Evolutionary conservation across 2,113 vertebrate species (phyloP), one percentile per base, ranked within the genome.

Genomic region (Crypturellus undulatus): DNA sequence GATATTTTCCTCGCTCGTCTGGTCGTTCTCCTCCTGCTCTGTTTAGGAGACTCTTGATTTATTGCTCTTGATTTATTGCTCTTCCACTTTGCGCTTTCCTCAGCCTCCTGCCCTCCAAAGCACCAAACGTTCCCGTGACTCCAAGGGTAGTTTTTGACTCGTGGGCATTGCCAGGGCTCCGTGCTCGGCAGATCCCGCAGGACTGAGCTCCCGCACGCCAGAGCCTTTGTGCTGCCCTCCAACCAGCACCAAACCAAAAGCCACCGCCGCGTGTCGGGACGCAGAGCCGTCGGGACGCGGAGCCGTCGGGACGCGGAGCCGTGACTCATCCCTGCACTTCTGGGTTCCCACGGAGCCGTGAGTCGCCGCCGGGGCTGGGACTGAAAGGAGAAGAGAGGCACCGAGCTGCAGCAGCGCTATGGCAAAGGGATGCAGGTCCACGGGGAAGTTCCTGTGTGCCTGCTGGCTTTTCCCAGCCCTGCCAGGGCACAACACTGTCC

Each of bases 381-480:
- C 87, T 87, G 81, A 93, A 94, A 95, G 95, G 93, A 95, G 73
- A 90, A 92, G 26, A 94, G 52, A 62, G 40, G 78, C 34, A 30
- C 65, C 15, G 76, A 89, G 92, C 97, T 95, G 96, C 92, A 79
- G 91, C 81, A 84, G 56, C 65, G 30, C 72, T 80, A 72, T 77
- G 80, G 76, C 89, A 87, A 68, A 78, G 79, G 75, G 87, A 63
- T 94, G 67, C 82, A 92, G 94, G 75, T 87, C 52, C 80, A 93
- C 93, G 94, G 97, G 96, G 96, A 97, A 96, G 95, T 96, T 96
- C 96, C 90, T 94, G 92, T 91, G 92, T 63, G 54, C 52, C 89
- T 59, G 59, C 89, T 94, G 96, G 96, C 87, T 97, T 92, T 87
- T 79, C 45, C 64, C 77, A 51, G 65, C 88, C 84, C 90, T 83